Evolutionary conservation across 2,797 vertebrate genomes (phyloP).

Genomic region (Euphonia xanthogaster): DNA sequence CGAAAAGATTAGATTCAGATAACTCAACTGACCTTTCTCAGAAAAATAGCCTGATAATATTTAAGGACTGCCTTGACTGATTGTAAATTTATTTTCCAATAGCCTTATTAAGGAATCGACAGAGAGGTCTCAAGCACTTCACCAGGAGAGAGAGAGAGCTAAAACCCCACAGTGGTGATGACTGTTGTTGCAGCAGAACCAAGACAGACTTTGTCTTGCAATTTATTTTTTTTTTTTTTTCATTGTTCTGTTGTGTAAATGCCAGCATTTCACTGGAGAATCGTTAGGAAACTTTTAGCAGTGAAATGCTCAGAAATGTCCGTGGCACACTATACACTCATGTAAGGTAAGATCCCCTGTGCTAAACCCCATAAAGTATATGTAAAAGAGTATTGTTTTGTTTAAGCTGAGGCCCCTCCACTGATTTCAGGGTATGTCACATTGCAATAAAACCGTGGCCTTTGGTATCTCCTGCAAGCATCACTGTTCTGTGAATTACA

Average conservation of each 20-base stretch:
- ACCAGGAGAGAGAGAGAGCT: background rate
- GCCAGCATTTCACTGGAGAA: background rate
- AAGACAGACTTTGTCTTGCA: background rate
- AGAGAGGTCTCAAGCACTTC: background rate
- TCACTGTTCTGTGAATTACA: background rate
- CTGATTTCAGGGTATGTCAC: background rate
- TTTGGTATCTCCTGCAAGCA: conserved; percentile 5
- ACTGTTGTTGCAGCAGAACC: background rate
- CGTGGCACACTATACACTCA: background rate
- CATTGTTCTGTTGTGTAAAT: background rate
- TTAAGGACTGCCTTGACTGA: background rate
- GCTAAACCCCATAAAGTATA: background rate
- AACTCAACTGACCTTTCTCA: background rate
- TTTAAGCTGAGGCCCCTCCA: background rate
- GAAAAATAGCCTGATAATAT: background rate
- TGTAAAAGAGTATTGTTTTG: background rate
- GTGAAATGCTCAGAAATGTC: background rate
- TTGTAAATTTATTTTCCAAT: background rate
- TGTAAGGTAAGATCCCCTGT: background rate
- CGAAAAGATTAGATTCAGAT: background rate
- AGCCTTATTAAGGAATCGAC: background rate
- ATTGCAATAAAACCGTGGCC: background rate
- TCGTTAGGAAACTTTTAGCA: background rate
- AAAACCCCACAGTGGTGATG: background rate
- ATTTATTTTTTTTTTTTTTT: background rate